Base-by-base conservation (phyloP, 1,140 invertebrate genomes). In the Uloborus diversus region DNA sequence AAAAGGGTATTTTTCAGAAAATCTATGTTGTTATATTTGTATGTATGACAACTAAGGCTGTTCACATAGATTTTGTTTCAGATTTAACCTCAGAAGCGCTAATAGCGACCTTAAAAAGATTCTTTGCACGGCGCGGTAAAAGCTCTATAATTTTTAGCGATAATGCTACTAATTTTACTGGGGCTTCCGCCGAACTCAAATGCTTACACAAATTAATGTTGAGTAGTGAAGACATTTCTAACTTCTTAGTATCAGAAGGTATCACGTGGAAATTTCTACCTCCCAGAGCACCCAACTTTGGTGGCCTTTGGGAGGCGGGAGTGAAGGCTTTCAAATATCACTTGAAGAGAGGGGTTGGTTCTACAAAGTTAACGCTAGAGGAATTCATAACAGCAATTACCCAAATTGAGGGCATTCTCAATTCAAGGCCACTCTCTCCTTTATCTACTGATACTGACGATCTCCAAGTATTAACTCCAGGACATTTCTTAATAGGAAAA, bases 371-470 rank as follows among this genome's bases (percentile, higher is more conserved):
- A 28, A 80, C 28, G 5, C 49, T 17, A 23, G 66, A 71, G 14
- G 32, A 62, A 25, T 64, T 70, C 28, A 13, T 32, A 27, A 62
- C 25, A 7, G 14, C 62, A 7, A 20, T 47, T 25, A 25, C 5
- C 23, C 78, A 70, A 62, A 73, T 80, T 56, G 53, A 80, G 49
- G 23, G 11, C 23, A 35, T 49, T 37, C 28, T 80, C n/a, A 70
- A 80, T 27, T 47, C 42, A n/a, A 13, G 66, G 3, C 33, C 79
- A n/a, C 28, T 70, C 5, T 5, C 11, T 30, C 47, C 56, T 23
- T 17, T 80, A 0, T 35, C 76, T 11, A n/a, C 35, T 32, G 76
- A 57, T 30, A 17, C 56, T 56, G 28, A 53, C 35, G 42, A 42
- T 20, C 17, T 62, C 32, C 25, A 17, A 30, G 30, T 62, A 5